Percentiles rank a stretch among this genome's conserved stretches.
Evolutionary conservation across 2,113 vertebrate species (phyloP).

Genomic region (Boulengeromyrus knoepffleri): DNA sequence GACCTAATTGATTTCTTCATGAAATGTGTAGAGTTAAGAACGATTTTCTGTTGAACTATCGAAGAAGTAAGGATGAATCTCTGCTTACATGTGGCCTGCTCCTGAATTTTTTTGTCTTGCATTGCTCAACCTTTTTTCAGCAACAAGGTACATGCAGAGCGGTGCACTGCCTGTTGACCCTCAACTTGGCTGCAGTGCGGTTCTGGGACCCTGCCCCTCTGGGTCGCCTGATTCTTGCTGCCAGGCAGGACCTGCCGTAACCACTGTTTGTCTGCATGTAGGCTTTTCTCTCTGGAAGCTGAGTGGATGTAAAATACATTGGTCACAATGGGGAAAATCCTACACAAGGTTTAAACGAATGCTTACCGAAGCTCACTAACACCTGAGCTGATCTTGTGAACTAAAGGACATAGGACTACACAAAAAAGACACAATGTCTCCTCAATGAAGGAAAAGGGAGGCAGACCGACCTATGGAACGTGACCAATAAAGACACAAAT

Average conservation of each 20-base stretch:
- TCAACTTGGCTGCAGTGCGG: background rate
- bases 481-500: background rate
- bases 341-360: background rate
- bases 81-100: background rate
- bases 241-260: background rate
- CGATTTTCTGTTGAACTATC: background rate
- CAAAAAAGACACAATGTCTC: conserved; percentile 24
- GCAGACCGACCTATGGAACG: conserved; percentile 14
- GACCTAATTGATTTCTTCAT: background rate
- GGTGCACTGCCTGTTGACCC: background rate
- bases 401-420: conserved; percentile 2
- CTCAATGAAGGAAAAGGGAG: conserved; percentile 25
- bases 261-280: background rate
- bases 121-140: background rate
- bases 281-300: background rate
- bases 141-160: background rate
- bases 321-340: background rate
- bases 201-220: background rate
- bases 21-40: background rate
- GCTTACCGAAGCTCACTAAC: background rate
- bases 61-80: background rate
- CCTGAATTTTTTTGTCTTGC: background rate
- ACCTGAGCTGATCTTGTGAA: background rate
- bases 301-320: background rate
- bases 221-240: background rate